phyloP scores from a whole-genome alignment of 2,797 vertebrate species.

The Catharus ustulatus region DNA sequence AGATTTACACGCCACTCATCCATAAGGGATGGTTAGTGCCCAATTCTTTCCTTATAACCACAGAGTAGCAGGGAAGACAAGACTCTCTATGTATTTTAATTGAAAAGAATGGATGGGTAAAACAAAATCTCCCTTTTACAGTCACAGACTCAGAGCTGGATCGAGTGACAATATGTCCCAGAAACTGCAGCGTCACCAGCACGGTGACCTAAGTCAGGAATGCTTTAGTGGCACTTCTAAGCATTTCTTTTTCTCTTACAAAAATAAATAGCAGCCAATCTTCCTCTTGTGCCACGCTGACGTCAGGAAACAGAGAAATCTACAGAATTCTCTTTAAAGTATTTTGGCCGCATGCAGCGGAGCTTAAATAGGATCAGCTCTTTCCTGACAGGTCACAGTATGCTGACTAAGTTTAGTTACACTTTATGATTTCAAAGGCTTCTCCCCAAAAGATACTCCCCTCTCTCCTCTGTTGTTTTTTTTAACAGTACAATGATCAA shows the following conservation, averaged over 20 bases:
- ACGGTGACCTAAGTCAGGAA: background rate
- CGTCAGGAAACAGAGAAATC: conserved; percentile 51
- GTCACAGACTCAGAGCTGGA: background rate
- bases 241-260: background rate
- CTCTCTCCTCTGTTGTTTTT: background rate
- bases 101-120: background rate
- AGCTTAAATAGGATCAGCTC: conserved; percentile 63
- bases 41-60: background rate
- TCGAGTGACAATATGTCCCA: background rate
- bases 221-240: background rate
- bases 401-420: conserved; percentile 59
- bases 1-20: background rate
- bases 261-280: background rate
- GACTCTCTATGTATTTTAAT: background rate
- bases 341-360: conserved; percentile 17
- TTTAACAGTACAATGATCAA: conserved; percentile 42
- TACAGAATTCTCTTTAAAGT: conserved; percentile 54
- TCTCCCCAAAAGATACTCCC: conserved; percentile 26
- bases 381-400: conserved; percentile 56
- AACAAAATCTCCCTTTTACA: background rate
- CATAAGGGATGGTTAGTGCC: background rate
- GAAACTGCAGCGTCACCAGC: background rate
- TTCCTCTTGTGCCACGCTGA: background rate
- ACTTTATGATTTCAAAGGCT: conserved; percentile 68
- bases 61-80: background rate